Percentiles rank a stretch among this genome's conserved stretches.
Conservation (phyloP, 23 tunicate species). For the Clavelina lepadiformis region DNA sequence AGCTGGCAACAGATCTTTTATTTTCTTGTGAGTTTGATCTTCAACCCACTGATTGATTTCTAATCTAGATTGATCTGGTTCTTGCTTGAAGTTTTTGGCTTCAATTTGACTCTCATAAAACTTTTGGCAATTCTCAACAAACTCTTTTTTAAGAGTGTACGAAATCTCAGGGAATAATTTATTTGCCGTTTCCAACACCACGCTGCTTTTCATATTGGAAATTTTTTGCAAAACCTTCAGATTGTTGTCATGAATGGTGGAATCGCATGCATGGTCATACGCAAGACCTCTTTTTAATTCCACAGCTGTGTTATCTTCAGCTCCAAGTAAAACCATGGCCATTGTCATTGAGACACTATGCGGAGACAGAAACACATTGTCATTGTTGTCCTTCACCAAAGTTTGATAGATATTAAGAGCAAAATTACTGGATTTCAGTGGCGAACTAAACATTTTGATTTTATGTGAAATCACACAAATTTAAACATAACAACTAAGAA, state of each 20-base stretch:
- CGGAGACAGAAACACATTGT: conserved; percentile 41
- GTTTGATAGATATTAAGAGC: conserved; percentile 12
- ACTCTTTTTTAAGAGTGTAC: conserved; percentile 9
- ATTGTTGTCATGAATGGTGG: conserved; percentile 1
- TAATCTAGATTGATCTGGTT: conserved; percentile 41
- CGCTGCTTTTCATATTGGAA: neutral
- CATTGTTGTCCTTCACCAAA: neutral
- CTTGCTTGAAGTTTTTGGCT: conserved; percentile 11
- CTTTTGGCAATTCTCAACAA: conserved; percentile 10
- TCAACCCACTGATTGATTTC: conserved; percentile 65
- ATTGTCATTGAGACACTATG: conserved; percentile 44
- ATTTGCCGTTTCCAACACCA: conserved; percentile 52
- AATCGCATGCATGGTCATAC: too few relatives aligned
- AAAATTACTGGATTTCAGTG: too few relatives aligned
- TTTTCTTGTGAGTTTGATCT: conserved; percentile 45
- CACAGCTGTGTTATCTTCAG: conserved; percentile 21
- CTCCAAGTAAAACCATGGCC: conserved; percentile 42
- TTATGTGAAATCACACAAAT: too few relatives aligned
- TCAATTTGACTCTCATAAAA: conserved; percentile 4
- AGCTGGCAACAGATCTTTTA: conserved; percentile 49
- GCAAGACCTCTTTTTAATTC: too few relatives aligned
- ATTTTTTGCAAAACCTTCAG: neutral
- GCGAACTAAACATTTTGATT: too few relatives aligned
- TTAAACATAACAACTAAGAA: too few relatives aligned
- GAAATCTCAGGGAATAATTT: conserved; percentile 46